These are phyloP conservation scores for Notodonta ziczac DNA, from an alignment of 2,888 invertebrate genomes.

Conservation along the genomic window DNA sequence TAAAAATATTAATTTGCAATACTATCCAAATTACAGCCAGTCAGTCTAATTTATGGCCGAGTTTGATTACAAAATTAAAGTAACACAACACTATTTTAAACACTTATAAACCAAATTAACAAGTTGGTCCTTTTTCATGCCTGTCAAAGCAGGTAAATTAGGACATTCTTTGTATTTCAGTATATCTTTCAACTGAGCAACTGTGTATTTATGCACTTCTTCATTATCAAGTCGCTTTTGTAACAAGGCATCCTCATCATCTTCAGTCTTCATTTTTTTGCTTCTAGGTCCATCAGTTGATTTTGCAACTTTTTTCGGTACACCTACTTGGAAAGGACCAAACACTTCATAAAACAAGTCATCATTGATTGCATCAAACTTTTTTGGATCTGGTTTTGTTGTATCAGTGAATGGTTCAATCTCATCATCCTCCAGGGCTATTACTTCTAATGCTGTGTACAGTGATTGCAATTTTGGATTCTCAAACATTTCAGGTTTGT, in stretches of 20 bases:
- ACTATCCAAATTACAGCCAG: background rate
- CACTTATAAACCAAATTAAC: constrained; percentile 66
- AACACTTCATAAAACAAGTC: constrained; percentile 73
- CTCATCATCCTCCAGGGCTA: constrained; percentile 85
- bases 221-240: constrained; percentile 47
- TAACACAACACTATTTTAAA: constrained; percentile 40
- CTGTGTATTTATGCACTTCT: constrained; percentile 61
- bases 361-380: constrained; percentile 58
- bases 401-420: constrained; percentile 82
- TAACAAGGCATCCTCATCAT: constrained; percentile 61
- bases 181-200: constrained; percentile 64
- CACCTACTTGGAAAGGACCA: constrained; percentile 65
- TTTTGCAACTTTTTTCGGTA: constrained; percentile 54
- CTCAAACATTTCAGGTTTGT: constrained; percentile 86
- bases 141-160: constrained; percentile 57
- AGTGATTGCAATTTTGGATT: constrained; percentile 87
- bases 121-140: constrained; percentile 67
- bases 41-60: background rate
- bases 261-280: constrained; percentile 44
- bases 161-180: constrained; percentile 56
- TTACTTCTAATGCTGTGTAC: constrained; percentile 87
- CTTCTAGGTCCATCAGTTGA: constrained; percentile 38
- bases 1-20: too few species aligned
- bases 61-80: background rate
- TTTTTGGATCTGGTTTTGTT: constrained; percentile 64